Percentiles rank a stretch among this genome's conserved stretches.
Conservation (phyloP, 2,888 invertebrate species). For the Heliconius erato region DNA sequence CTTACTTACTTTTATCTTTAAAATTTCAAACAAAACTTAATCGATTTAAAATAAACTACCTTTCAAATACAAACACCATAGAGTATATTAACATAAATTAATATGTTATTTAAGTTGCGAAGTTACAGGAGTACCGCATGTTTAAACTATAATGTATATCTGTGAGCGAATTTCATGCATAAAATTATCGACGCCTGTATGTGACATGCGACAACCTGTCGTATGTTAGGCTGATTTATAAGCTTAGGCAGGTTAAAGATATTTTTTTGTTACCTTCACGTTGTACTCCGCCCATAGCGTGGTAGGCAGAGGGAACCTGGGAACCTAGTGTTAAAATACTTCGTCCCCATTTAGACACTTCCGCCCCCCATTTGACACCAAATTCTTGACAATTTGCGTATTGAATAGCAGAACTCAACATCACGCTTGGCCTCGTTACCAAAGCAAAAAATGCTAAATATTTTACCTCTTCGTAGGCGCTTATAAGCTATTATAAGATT, state of each 20-base stretch:
- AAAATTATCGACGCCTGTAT: slow-evolving; percentile 77
- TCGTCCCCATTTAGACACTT: too few relatives aligned
- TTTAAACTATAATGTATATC: slow-evolving; percentile 62
- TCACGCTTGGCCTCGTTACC: too few relatives aligned
- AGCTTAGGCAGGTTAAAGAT: slow-evolving; percentile 50
- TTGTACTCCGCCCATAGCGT: not conserved
- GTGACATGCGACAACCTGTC: slow-evolving; percentile 73
- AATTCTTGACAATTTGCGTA: too few relatives aligned
- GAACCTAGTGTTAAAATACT: too few relatives aligned
- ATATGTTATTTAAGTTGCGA: slow-evolving; percentile 50
- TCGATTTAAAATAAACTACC: not conserved
- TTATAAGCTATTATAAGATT: too few relatives aligned
- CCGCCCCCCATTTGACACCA: too few relatives aligned
- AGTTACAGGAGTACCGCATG: slow-evolving; percentile 50
- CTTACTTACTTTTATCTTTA: not conserved
- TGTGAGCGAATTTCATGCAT: slow-evolving; percentile 81
- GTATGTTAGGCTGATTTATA: slow-evolving; percentile 53
- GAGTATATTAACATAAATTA: slow-evolving; percentile 32
- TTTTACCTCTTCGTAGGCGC: too few relatives aligned
- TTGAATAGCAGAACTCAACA: too few relatives aligned
- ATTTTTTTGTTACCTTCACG: not conserved
- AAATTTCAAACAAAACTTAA: not conserved
- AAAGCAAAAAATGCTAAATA: too few relatives aligned
- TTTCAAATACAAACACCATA: slow-evolving; percentile 17
- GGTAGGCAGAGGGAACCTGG: too few relatives aligned